A percentile compares a stretch with the other conserved stretches of the same genome.
These are phyloP conservation scores for Apamea anceps DNA, from an alignment of 2,888 invertebrate species.

Conservation along the genomic window DNA sequence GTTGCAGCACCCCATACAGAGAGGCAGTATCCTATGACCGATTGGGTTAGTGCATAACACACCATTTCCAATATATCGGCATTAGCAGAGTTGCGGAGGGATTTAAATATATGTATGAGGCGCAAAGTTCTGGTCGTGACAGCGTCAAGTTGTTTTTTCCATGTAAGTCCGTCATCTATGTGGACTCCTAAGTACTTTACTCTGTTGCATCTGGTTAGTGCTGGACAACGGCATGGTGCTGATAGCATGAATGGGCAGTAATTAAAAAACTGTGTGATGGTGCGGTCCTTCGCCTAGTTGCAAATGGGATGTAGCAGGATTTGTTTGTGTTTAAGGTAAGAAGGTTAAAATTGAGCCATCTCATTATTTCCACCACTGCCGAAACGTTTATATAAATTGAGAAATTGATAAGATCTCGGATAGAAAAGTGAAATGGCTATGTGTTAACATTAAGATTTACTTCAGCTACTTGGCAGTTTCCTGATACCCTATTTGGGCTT, in stretches of 20 bases:
- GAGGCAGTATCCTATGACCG: neutral
- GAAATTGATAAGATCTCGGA: neutral
- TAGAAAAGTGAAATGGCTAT: neutral
- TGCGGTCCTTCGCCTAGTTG: neutral
- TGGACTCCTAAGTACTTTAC: neutral
- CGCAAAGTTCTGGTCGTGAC: neutral
- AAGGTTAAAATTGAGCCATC: neutral
- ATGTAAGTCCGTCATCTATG: neutral
- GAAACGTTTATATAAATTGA: neutral
- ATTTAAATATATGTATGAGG: conserved; percentile 1
- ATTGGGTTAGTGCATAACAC: neutral
- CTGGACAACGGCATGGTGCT: neutral
- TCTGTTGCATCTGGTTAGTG: neutral
- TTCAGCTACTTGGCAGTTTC: neutral
- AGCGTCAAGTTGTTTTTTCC: neutral
- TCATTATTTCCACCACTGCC: neutral
- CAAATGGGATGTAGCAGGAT: neutral
- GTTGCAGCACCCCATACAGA: conserved; percentile 1
- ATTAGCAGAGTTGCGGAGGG: neutral
- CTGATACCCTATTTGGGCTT: conserved; percentile 41
- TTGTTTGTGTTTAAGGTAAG: neutral
- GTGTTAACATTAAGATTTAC: neutral
- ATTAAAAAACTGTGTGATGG: neutral
- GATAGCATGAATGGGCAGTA: neutral
- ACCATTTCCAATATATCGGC: neutral